A percentile compares a stretch with the other conserved stretches of the same genome.
These are phyloP conservation scores for Takifugu rubripes DNA, from an alignment of 2,797 vertebrate species.

Conservation along the genomic window DNA sequence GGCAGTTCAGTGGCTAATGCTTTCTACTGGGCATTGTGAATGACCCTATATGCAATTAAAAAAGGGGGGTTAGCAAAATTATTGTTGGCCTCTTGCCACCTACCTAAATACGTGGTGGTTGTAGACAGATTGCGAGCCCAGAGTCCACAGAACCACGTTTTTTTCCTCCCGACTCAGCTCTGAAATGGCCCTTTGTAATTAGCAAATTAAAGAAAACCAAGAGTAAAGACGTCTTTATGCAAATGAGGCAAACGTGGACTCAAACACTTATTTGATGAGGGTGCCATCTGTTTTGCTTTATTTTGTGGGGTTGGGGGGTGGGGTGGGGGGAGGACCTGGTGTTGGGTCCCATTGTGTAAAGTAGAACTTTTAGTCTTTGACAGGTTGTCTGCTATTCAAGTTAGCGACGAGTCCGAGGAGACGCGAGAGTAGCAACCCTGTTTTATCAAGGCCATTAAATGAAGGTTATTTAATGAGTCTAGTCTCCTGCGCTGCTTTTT, in stretches of 20 bases:
- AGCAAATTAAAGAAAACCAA: slow-evolving; percentile 37
- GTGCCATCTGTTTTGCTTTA: too few relatives aligned
- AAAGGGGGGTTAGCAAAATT: slow-evolving; percentile 59
- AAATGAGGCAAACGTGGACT: slow-evolving; percentile 12
- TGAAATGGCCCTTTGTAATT: slow-evolving; percentile 49
- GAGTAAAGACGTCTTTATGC: slow-evolving; percentile 20
- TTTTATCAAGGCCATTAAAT: slow-evolving; percentile 56
- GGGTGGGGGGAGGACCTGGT: too few relatives aligned
- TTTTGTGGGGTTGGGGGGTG: too few relatives aligned
- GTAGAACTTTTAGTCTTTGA: too few relatives aligned
- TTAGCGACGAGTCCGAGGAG: slow-evolving; percentile 23
- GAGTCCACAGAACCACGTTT: slow-evolving; percentile 44
- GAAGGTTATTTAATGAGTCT: slow-evolving; percentile 64
- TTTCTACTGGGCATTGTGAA: slow-evolving; percentile 56
- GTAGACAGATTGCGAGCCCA: slow-evolving; percentile 42
- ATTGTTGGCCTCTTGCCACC: slow-evolving; percentile 66
- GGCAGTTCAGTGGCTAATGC: slow-evolving; percentile 61
- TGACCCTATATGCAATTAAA: slow-evolving; percentile 59
- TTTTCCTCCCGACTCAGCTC: slow-evolving; percentile 27
- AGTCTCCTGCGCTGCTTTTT: slow-evolving; percentile 62
- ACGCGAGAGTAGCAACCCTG: slow-evolving; percentile 21
- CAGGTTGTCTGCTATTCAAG: slow-evolving; percentile 28
- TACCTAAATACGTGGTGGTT: slow-evolving; percentile 52
- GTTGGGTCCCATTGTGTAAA: too few relatives aligned
- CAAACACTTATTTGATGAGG: neutral